Conservation (phyloP, 2,888 invertebrate species). For the Hyposoter dolosus region DNA sequence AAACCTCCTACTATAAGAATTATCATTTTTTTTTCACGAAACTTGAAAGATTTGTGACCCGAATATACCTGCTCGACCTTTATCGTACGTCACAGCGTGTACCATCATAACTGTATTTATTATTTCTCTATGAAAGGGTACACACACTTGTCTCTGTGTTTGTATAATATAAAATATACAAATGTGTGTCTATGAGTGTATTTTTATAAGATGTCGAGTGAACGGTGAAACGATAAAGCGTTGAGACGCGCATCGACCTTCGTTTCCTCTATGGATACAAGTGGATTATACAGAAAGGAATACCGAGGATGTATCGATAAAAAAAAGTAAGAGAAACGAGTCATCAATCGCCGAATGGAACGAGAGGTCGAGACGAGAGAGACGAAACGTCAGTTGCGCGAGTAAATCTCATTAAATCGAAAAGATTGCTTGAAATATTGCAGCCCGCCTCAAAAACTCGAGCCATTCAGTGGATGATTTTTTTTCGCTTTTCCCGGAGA, state of each 20-base stretch:
- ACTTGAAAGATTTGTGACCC: slow-evolving; percentile 47
- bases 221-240: slow-evolving; percentile 63
- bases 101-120: slow-evolving; percentile 31
- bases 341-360: slow-evolving; percentile 55
- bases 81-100: slow-evolving; percentile 35
- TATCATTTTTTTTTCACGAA: slow-evolving; percentile 11
- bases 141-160: background rate
- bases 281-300: slow-evolving; percentile 53
- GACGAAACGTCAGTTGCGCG: slow-evolving; percentile 19
- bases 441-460: background rate
- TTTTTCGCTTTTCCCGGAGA: background rate
- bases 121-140: slow-evolving; percentile 23
- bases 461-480: background rate
- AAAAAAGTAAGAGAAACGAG: slow-evolving; percentile 29
- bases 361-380: slow-evolving; percentile 24
- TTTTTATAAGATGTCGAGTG: slow-evolving; percentile 51
- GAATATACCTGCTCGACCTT: slow-evolving; percentile 60
- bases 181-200: background rate
- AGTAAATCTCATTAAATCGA: slow-evolving; percentile 30
- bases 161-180: background rate
- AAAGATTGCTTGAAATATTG: slow-evolving; percentile 21
- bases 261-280: slow-evolving; percentile 44
- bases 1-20: background rate
- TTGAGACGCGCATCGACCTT: slow-evolving; percentile 65
- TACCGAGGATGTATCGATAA: slow-evolving; percentile 44